phyloP scores from a whole-genome alignment of 2,888 invertebrate species.

The Arge pagana region DNA sequence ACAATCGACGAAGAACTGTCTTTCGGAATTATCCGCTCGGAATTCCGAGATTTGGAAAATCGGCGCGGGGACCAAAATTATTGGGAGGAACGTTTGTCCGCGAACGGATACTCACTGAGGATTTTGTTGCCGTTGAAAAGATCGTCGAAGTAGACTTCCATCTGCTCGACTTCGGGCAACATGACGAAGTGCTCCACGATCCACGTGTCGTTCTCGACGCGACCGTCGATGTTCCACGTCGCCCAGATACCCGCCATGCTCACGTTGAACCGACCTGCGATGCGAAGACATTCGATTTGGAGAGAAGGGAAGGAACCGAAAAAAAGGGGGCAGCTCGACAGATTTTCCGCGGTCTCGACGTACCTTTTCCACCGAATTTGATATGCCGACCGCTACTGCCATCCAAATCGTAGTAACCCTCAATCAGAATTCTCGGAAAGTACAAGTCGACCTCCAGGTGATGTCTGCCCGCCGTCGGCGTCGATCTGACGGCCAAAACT shows the following conservation, averaged over 20 bases:
- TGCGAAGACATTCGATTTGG: not conserved
- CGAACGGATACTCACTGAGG: slow-evolving; percentile 70
- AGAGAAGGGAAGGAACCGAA: not conserved
- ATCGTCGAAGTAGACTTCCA: slow-evolving; percentile 66
- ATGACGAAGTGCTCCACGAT: slow-evolving; percentile 62
- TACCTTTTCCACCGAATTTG: slow-evolving; percentile 69
- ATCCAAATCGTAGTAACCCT: slow-evolving; percentile 67
- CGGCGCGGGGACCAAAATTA: too few relatives aligned
- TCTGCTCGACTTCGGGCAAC: slow-evolving; percentile 67
- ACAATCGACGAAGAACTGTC: too few relatives aligned
- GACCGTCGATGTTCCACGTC: slow-evolving; percentile 45
- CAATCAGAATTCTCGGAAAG: slow-evolving; percentile 62
- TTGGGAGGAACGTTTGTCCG: too few relatives aligned
- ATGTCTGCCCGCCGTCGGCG: slow-evolving; percentile 63
- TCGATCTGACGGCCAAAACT: slow-evolving; percentile 64
- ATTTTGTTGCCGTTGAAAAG: slow-evolving; percentile 66
- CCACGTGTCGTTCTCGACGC: slow-evolving; percentile 47
- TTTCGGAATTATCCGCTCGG: too few relatives aligned
- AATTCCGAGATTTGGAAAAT: too few relatives aligned
- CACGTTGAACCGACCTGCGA: slow-evolving; percentile 48
- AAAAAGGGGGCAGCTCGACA: not conserved
- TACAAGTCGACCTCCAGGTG: slow-evolving; percentile 65
- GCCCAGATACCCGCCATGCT: slow-evolving; percentile 46
- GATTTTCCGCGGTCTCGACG: slow-evolving; percentile 41
- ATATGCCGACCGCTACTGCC: slow-evolving; percentile 67